phyloP scores from a whole-genome alignment of 2,113 vertebrate genomes.

The Oryctolagus cuniculus region DNA sequence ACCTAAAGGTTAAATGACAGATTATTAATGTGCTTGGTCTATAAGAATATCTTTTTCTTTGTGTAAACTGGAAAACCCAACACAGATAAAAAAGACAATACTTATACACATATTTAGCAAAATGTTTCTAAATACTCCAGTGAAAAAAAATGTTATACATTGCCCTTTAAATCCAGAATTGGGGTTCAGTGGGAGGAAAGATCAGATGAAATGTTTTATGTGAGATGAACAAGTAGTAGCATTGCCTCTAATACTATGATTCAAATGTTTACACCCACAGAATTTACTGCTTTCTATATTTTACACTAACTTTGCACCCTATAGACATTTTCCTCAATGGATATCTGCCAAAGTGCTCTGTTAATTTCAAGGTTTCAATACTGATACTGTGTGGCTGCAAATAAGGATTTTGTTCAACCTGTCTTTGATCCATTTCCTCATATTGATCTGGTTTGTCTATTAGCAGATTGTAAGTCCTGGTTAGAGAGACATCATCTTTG shows the following conservation, averaged over 20 bases:
- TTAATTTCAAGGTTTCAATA: conserved; percentile 40
- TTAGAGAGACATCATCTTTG: conserved; percentile 30
- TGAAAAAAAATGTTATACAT: conserved; percentile 44
- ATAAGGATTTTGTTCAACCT: conserved; percentile 50
- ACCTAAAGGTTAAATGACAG: conserved; percentile 26
- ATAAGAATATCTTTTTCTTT: background rate
- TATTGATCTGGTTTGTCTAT: conserved; percentile 49
- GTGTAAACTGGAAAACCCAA: background rate
- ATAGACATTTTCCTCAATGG: background rate
- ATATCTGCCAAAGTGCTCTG: background rate
- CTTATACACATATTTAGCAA: background rate
- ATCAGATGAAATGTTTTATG: background rate
- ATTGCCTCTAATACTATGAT: background rate
- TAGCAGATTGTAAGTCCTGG: conserved; percentile 47
- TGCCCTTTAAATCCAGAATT: conserved; percentile 25
- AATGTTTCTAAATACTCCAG: conserved; percentile 9
- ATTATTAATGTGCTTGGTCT: background rate
- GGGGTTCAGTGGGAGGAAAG: background rate
- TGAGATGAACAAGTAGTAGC: background rate
- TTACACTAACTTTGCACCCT: background rate
- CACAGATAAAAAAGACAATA: background rate
- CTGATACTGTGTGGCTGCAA: conserved; percentile 41
- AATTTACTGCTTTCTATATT: background rate
- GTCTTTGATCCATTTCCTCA: conserved; percentile 61
- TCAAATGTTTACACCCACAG: background rate